Evolutionary conservation across 2,888 invertebrate genomes (phyloP).

Genomic region (Lymantria monacha): DNA sequence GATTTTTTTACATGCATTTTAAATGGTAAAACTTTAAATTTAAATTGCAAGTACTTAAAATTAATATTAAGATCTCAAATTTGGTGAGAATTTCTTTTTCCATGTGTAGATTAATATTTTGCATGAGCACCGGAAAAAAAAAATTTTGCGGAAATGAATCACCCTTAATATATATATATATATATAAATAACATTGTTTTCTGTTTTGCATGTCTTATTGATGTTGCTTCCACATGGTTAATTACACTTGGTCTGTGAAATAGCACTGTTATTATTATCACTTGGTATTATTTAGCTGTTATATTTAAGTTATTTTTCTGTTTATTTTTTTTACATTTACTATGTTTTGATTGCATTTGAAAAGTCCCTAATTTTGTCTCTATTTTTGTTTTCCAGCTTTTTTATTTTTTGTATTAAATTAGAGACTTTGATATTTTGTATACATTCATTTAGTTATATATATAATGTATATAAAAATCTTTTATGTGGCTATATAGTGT

Average conservation of each 20-base stretch:
- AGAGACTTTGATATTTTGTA: conserved; percentile 8
- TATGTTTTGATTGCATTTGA: background rate
- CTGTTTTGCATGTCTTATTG: conserved; percentile 8
- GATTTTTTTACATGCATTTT: no score
- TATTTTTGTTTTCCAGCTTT: conserved; percentile 4
- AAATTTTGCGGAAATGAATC: no score
- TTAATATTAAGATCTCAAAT: no score
- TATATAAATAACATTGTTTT: conserved; percentile 4
- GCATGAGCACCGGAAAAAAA: no score
- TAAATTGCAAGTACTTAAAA: no score
- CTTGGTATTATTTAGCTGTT: conserved; percentile 64
- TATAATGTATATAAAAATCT: conserved; percentile 22
- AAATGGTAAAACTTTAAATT: no score
- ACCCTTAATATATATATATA: no score
- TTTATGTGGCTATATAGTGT: conserved; percentile 14
- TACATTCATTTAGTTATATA: conserved; percentile 16
- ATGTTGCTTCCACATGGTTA: conserved; percentile 21
- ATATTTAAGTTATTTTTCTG: conserved; percentile 35
- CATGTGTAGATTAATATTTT: no score
- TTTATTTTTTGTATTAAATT: conserved; percentile 11
- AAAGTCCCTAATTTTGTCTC: background rate
- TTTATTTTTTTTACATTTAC: background rate
- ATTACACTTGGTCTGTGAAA: conserved; percentile 32
- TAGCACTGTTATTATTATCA: conserved; percentile 32
- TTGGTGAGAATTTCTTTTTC: no score